Percentiles rank a stretch among this genome's conserved stretches.
Conservation (phyloP, 2,797 vertebrate genomes). For the Periophthalmus magnuspinnatus region DNA sequence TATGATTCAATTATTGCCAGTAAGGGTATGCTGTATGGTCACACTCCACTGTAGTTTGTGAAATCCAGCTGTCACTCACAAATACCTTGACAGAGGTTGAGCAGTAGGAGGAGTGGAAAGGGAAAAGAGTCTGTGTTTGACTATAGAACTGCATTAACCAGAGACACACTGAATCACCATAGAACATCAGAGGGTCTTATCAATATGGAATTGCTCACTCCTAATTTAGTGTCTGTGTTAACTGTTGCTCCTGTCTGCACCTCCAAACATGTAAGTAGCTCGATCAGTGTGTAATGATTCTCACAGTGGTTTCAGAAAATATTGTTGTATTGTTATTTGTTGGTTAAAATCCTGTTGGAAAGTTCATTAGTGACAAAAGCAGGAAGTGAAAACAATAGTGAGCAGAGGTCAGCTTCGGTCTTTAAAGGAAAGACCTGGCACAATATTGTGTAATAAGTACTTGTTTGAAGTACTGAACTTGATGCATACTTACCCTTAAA, state of each 20-base stretch:
- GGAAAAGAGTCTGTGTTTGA: too few relatives aligned
- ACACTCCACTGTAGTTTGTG: too few relatives aligned
- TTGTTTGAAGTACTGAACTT: too few relatives aligned
- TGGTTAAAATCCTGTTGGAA: slow-evolving; percentile 30
- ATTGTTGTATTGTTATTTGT: neutral
- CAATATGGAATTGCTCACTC: neutral
- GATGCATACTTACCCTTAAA: too few relatives aligned
- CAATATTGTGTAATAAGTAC: neutral
- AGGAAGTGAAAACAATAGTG: slow-evolving; percentile 66
- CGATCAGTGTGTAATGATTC: neutral
- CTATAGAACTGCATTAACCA: neutral
- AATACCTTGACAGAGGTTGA: too few relatives aligned
- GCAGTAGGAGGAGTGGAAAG: too few relatives aligned
- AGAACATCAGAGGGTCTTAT: neutral
- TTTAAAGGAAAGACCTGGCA: slow-evolving; percentile 28
- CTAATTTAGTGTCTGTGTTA: neutral
- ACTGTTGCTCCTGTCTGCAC: neutral
- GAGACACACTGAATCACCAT: neutral
- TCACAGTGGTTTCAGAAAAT: neutral
- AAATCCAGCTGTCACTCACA: too few relatives aligned
- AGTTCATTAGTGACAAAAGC: slow-evolving; percentile 47
- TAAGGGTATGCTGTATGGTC: too few relatives aligned
- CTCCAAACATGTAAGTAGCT: neutral
- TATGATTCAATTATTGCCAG: too few relatives aligned
- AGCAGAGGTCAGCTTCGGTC: slow-evolving; percentile 7